phyloP scores from a whole-genome alignment of 2,113 vertebrate species.

The Oenanthe melanoleuca region DNA sequence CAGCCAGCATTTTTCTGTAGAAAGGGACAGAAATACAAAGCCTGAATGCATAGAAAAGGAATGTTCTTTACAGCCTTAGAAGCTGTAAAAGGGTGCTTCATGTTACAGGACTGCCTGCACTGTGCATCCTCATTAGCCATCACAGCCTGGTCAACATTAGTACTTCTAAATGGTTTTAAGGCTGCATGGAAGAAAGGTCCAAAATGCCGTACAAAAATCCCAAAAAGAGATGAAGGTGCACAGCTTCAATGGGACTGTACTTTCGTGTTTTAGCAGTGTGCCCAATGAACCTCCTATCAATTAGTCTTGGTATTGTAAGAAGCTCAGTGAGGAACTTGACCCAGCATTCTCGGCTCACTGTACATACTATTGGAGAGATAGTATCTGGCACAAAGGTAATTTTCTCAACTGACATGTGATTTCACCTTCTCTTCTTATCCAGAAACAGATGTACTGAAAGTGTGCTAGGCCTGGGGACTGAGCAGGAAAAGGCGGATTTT shows the following conservation, averaged over 20 bases:
- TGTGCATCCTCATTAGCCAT: neutral
- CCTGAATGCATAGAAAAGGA: neutral
- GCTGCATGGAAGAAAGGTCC: neutral
- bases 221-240: neutral
- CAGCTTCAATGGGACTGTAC: neutral
- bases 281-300: neutral
- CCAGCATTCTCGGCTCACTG: neutral
- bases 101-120: neutral
- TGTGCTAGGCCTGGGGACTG: neutral
- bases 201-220: neutral
- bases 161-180: neutral
- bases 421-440: neutral
- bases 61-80: neutral
- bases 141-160: neutral
- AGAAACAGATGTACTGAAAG: neutral
- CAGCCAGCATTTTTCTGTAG: neutral
- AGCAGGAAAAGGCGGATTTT: neutral
- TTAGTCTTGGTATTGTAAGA: neutral
- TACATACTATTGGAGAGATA: neutral
- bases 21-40: neutral
- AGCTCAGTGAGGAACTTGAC: neutral
- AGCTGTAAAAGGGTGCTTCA: neutral
- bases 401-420: neutral
- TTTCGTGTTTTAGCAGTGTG: neutral
- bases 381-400: neutral